phyloP scores from a whole-genome alignment of 2,797 vertebrate genomes.

The Channa striata region DNA sequence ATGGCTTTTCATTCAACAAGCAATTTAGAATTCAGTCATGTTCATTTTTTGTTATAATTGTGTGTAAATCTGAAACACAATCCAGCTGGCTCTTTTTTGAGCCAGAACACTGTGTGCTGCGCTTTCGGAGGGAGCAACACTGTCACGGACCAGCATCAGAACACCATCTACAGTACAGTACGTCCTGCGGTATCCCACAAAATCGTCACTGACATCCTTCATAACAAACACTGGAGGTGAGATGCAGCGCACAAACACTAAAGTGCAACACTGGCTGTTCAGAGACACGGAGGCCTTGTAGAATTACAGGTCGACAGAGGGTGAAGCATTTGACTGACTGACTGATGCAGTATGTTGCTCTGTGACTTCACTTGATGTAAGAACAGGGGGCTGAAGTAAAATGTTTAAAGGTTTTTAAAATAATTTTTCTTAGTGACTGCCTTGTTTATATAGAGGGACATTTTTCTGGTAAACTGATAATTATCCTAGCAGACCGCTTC shows the following conservation, averaged over 20 bases:
- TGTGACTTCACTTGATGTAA: no score
- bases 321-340: background rate
- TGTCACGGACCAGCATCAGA: background rate
- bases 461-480: no score
- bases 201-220: background rate
- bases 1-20: slow-evolving; percentile 25
- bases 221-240: background rate
- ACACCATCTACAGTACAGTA: no score
- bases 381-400: no score
- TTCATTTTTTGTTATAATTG: background rate
- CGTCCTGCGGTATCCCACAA: no score
- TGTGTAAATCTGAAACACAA: slow-evolving; percentile 7
- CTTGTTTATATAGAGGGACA: no score
- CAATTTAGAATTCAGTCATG: slow-evolving; percentile 13
- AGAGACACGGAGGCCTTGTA: background rate
- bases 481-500: no score
- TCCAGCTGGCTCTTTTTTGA: background rate
- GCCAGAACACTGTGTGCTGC: slow-evolving; percentile 14
- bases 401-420: no score
- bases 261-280: no score
- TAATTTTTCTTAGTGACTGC: no score
- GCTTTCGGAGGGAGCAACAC: background rate
- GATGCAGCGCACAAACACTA: no score
- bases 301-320: background rate
- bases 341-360: no score